Evolutionary conservation across 2,888 invertebrate species (phyloP).

Genomic region (Philonicus albiceps): DNA sequence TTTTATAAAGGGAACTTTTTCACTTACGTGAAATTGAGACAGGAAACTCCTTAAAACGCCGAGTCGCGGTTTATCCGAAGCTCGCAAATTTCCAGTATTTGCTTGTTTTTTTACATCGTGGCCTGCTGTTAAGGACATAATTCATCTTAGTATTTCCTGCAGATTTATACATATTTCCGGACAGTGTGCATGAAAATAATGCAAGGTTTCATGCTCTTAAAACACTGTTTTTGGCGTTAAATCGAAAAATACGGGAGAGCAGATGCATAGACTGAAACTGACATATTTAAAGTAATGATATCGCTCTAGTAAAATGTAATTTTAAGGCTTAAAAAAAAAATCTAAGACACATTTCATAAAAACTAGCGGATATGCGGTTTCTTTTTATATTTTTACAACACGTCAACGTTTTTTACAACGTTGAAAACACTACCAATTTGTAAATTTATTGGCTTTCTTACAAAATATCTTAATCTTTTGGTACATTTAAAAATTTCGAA

Average conservation of each 20-base stretch:
- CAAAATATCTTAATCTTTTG: too few relatives aligned
- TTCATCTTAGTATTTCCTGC: not conserved
- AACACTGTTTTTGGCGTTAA: not conserved
- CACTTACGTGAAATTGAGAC: not conserved
- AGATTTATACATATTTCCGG: not conserved
- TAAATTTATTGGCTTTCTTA: too few relatives aligned
- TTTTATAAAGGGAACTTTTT: not conserved
- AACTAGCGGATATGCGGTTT: not conserved
- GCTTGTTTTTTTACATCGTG: not conserved
- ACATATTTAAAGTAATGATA: not conserved
- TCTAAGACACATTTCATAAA: not conserved
- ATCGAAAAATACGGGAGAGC: not conserved
- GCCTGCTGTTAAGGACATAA: not conserved
- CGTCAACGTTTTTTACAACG: too few relatives aligned
- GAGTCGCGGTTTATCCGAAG: not conserved
- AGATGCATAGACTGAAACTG: not conserved
- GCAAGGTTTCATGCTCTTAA: not conserved
- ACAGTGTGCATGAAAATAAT: not conserved
- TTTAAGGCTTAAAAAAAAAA: not conserved
- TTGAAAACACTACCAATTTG: too few relatives aligned
- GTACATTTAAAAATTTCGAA: too few relatives aligned
- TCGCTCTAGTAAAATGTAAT: not conserved
- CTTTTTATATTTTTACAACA: too few relatives aligned
- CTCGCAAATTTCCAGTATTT: not conserved
- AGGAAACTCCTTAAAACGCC: not conserved